Evolutionary conservation across 2,113 vertebrate species (phyloP).

Genomic region (Ptychochromis oligacanthus): DNA sequence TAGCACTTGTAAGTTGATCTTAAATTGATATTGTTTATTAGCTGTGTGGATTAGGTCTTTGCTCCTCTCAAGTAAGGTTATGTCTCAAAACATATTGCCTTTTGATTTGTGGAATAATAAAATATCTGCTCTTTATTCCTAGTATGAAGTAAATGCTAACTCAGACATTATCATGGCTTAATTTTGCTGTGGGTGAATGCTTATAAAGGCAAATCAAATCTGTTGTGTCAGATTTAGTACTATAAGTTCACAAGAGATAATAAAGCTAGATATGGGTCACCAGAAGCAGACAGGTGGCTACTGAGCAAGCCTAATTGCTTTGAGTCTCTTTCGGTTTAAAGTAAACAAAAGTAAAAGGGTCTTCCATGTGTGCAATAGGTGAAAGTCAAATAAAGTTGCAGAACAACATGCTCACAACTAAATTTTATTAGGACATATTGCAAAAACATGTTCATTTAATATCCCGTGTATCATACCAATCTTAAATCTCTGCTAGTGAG

Average conservation of each 20-base stretch:
- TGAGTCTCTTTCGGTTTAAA: conserved; percentile 23
- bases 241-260: conserved; percentile 29
- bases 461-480: conserved; percentile 36
- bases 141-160: conserved; percentile 52
- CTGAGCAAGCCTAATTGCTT: conserved; percentile 61
- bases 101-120: conserved; percentile 19
- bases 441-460: conserved; percentile 1
- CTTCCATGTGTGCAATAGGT: neutral
- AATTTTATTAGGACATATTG: neutral
- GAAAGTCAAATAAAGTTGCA: conserved; percentile 3
- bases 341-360: neutral
- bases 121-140: neutral
- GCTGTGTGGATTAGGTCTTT: neutral
- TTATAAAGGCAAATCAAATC: conserved; percentile 56
- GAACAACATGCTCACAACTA: neutral
- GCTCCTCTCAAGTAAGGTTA: neutral
- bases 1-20: neutral
- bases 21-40: conserved; percentile 8
- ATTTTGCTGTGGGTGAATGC: conserved; percentile 33
- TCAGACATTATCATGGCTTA: conserved; percentile 15
- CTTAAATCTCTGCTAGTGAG: conserved; percentile 49
- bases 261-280: conserved; percentile 60
- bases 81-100: neutral
- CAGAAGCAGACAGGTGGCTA: conserved; percentile 23
- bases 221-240: conserved; percentile 42